Base-by-base conservation (phyloP, 2,113 vertebrate genomes). In the Bufo bufo region DNA sequence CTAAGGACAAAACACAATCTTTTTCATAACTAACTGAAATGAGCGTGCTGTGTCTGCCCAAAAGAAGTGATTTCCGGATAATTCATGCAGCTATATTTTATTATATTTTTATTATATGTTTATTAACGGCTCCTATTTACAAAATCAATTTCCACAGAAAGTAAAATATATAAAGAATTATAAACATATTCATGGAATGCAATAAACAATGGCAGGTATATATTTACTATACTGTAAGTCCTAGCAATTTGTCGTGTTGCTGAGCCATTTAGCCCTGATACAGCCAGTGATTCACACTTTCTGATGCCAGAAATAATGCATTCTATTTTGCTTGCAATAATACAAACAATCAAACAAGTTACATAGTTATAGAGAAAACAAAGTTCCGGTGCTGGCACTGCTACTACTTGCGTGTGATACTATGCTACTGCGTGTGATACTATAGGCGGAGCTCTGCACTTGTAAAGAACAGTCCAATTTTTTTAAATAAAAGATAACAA, bases 1-100 rank as follows among this genome's bases (percentile, higher is more conserved):
- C 82, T 84, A 50, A 20, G 47, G 82, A 84, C 20, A n/a, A 84
- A 71, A 54, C 20, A 33, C 63, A 49, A 71, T 84, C 61, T 84
- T 54, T 84, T 69, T 52, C 63, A 81, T 61, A 61, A 61, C 23
- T 16, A 81, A 61, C 78, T 81, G 33, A 81, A 81, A 58, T 59
- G 45, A 61, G 54, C 78, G 14, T 61, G 78, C 78, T 81, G 33
- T 45, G 78, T 81, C 78, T 81, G 78, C 33, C 78, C 78, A 81
- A 81, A 81, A 59, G 54, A 33, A 81, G 78, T 17, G 56, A 61
- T 81, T 59, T 81, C 33, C 11, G 58, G 14, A 59, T 81, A 33
- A 61, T 81, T 81, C 78, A 59, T 81, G 56, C 78, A 61, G 56
- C 54, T 81, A 45, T 23, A 59, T 80, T 58, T 56, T 56, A 7